Evolutionary conservation across 2,797 vertebrate genomes (phyloP), one percentile per base, ranked within the genome.

Genomic region (Argentina silus): DNA sequence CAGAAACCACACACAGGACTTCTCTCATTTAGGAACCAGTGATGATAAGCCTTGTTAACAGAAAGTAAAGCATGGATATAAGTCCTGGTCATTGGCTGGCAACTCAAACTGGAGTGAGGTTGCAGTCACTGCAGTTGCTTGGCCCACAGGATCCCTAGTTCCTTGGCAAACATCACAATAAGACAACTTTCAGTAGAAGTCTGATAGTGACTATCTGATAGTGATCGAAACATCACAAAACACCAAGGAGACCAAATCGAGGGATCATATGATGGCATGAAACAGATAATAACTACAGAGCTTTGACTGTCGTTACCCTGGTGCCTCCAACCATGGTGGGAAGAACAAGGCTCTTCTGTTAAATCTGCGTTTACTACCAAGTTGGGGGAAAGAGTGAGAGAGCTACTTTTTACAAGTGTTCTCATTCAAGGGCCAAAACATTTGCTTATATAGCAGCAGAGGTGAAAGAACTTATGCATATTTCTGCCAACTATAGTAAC

Each of bases 1-100:
- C 78, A 88, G 75, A 77, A 44, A 74, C 80, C 27, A 80, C 63
- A 81, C 23, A 70, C 47, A 36, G 53, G 63, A 7, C 15, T 45
- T 23, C 17, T 60, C 57, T 60, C 23, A 12, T 55, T n/a, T 17
- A 60, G 23, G 23, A 36, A 36, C 19, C 23, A 67, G 45, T 50
- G 11, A 19, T 50, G 17, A 48, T 23, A 2, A 50, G 21, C 3
- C 11, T 23, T 8, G 17, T 27, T 19, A 21, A 59, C 19, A 23
- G 56, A 0, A 9, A 23, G 10, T 23, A 59, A 10, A 9, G 19
- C 9, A 59, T 19, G 56, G 27, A 19, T 15, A 8, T 56, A 1
- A 19, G 19, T 17, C 21, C 45, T 27, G 3, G 19, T 48, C 11
- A 21, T 14, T n/a, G 8, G 7, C 42, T 64, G 2, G 11, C 11